phyloP scores from a whole-genome alignment of 2,888 invertebrate genomes.

The Drosophila lutescens region DNA sequence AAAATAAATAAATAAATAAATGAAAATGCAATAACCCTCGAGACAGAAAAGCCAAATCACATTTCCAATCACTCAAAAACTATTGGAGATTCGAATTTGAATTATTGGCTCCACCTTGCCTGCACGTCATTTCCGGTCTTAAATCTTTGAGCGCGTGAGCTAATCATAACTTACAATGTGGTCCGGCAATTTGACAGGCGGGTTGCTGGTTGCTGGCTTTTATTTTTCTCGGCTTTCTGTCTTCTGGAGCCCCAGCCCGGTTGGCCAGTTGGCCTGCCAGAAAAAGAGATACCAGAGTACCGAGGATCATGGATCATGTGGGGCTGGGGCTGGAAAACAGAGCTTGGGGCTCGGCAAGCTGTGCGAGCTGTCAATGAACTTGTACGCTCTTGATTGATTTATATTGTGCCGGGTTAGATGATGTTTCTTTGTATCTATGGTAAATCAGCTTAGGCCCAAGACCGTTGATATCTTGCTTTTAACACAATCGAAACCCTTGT shows the following conservation, averaged over 20 bases:
- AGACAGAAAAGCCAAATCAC: slow-evolving; percentile 70
- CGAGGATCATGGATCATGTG: slow-evolving; percentile 67
- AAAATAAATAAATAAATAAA: slow-evolving; percentile 32
- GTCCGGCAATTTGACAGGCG: slow-evolving; percentile 80
- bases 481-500: slow-evolving; percentile 14
- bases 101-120: slow-evolving; percentile 64
- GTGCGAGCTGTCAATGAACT: slow-evolving; percentile 83
- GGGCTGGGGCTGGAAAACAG: slow-evolving; percentile 56
- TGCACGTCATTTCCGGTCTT: slow-evolving; percentile 74
- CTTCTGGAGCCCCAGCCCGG: slow-evolving; percentile 50
- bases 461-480: slow-evolving; percentile 53
- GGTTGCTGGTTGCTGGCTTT: slow-evolving; percentile 24
- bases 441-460: slow-evolving; percentile 69
- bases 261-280: slow-evolving; percentile 24
- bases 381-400: slow-evolving; percentile 82
- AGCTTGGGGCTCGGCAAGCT: slow-evolving; percentile 72
- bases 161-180: slow-evolving; percentile 81
- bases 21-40: slow-evolving; percentile 54
- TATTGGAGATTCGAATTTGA: slow-evolving; percentile 75
- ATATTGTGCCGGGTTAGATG: slow-evolving; percentile 73
- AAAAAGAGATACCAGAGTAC: background rate
- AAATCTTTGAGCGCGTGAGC: slow-evolving; percentile 79
- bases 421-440: slow-evolving; percentile 49
- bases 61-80: slow-evolving; percentile 78
- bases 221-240: background rate